Base-by-base conservation (phyloP, 2,797 vertebrate genomes). In the Peromyscus aztecus region DNA sequence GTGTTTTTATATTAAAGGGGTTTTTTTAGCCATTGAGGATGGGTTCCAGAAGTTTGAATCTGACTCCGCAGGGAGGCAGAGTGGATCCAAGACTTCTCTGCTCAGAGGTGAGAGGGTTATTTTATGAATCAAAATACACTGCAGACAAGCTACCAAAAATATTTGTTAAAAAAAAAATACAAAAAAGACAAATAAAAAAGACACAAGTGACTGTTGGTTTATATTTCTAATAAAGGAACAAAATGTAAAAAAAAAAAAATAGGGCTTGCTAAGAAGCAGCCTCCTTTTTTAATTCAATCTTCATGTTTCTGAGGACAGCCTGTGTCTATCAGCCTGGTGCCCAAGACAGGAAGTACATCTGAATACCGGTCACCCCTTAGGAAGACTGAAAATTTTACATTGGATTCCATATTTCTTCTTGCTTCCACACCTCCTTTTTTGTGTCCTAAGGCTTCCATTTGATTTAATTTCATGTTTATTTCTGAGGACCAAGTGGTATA, bases 151-250 rank as follows among this genome's bases (percentile, higher is more conserved):
- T 91, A 97, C 97, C 98, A 98, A 97, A 98, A 97, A 96, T 43
- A 95, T 97, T 97, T 98, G 95, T 98, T 96, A 85, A 90, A 97
- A 85, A 90, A 97, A 96, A 88, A 63, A 43, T 95, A 31, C 91
- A 96, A 98, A 98, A 98, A 95, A 95, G 94, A 98, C 43, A 98
- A 97, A 97, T 92, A 98, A 97, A 96, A 85, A 98, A 98, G 96
- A 97, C 80, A 96, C 89, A 94, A 78, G 90, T 57, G 21, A 67
- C 86, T 93, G 71, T 37, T 89, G 95, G 91, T 96, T 98, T 98
- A 96, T 98, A 94, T 98, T 98, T 98, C 97, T 98, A 97, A 96
- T 94, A 98, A 98, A 98, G 95, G 84, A 90, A 95, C 91, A 80
- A 91, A 49, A 83, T 81, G 29, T 11, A 57, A 19, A 19, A 86